Percentiles rank a stretch among this genome's conserved stretches.
phyloP scores from a whole-genome alignment of 2,888 invertebrate species.

The Mantis religiosa region DNA sequence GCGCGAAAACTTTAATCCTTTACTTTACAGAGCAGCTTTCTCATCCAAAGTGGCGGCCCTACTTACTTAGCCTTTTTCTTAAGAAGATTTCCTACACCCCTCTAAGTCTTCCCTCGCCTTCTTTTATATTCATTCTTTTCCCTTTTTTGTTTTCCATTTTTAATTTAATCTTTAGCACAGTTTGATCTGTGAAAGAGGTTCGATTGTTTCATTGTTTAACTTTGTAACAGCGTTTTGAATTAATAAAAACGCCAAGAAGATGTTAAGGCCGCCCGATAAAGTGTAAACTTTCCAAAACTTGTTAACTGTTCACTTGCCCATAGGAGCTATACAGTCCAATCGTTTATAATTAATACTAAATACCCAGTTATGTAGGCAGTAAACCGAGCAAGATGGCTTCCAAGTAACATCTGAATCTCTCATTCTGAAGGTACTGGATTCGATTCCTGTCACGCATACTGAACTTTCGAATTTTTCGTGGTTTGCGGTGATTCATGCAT shows the following conservation, averaged over 20 bases:
- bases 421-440: too few relatives aligned
- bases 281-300: background rate
- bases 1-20: conserved; percentile 32
- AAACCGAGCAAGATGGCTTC: too few relatives aligned
- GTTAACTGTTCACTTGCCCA: background rate
- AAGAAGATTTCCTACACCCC: conserved; percentile 3
- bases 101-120: background rate
- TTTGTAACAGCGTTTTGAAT: background rate
- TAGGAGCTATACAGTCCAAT: too few relatives aligned
- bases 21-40: conserved; percentile 21
- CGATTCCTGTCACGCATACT: too few relatives aligned
- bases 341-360: too few relatives aligned
- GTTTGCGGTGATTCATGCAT: too few relatives aligned
- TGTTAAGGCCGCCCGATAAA: background rate
- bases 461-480: too few relatives aligned
- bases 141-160: background rate
- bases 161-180: background rate
- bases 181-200: background rate
- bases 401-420: too few relatives aligned
- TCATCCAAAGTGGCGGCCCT: conserved; percentile 6
- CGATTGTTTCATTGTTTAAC: background rate
- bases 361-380: too few relatives aligned
- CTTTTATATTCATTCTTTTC: conserved; percentile 1
- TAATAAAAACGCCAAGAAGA: background rate
- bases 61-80: conserved; percentile 19